Evolutionary conservation across 64 coral and sea anemone genomes (phyloP), one percentile per base, ranked within the genome.

Genomic region (Montipora cactus): DNA sequence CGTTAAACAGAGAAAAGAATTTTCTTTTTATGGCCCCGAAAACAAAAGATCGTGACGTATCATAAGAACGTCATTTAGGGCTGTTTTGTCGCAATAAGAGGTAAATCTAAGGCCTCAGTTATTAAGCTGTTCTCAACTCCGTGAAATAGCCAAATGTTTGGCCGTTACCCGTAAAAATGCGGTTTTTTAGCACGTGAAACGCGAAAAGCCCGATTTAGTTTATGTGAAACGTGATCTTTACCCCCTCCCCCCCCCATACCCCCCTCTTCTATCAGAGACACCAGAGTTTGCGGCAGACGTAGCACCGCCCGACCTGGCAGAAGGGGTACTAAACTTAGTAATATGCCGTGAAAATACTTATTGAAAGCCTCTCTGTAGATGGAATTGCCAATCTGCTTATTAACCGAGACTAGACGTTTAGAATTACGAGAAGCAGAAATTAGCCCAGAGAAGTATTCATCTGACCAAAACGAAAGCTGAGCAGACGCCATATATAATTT

Each of bases 271-370:
- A 13, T 79, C 75, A 6, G 74, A 4, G 25, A 64, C 75, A 25
- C 88, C 88, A 90, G 75, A 79, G 15, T 79, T 90, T 6, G 25
- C 25, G 21, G 73, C 74, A 1, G 50, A 78, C 13, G 88, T 79
- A 16, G 50, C 75, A n/a, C 88, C 88, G 4, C 88, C 88, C 5
- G 88, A 59, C 59, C 88, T 77, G 1, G 51, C 58, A 44, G 75
- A 90, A 12, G 64, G 88, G 45, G 88, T 90, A 67, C 52, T 90
- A 46, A 59, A 90, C 10, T 62, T 78, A 44, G 75, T 44, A 57
- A 79, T 79, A 79, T 90, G 67, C 47, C 68, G 9, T 69, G 9
- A 68, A 45, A 88, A 10, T 25, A 37, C 37, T 37, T 37, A 37
- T 37, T 37, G 37, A 37, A 37, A 37, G 37, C 37, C 37, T 37